phyloP scores from a whole-genome alignment of 1,140 invertebrate species.

The Sarcophaga peregrina region DNA sequence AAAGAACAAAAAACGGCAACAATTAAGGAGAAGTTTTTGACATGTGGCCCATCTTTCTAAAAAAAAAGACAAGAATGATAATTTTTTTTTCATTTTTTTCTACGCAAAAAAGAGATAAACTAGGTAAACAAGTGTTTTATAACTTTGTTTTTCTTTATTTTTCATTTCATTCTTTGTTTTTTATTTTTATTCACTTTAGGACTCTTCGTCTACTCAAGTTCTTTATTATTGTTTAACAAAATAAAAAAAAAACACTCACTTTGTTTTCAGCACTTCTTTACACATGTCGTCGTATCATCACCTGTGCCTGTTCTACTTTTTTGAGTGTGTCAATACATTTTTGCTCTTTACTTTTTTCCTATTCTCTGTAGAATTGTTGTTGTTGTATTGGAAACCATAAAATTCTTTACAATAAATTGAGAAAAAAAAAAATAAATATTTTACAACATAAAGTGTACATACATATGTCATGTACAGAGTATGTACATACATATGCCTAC shows the following conservation, averaged over 20 bases:
- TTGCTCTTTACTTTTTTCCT: not conserved
- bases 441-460: not conserved
- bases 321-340: constrained; percentile 2
- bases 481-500: not conserved
- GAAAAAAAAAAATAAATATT: not conserved
- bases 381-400: not conserved
- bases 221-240: too few relatives aligned
- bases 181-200: not conserved
- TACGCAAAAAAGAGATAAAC: not conserved
- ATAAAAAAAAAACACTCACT: too few relatives aligned
- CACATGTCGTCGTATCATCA: not conserved
- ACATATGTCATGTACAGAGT: not conserved
- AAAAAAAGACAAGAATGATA: not conserved
- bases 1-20: too few relatives aligned
- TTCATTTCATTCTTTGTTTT: not conserved
- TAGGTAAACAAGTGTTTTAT: not conserved
- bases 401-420: not conserved
- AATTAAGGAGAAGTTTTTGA: not conserved
- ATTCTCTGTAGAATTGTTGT: not conserved
- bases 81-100: not conserved
- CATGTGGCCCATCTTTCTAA: not conserved
- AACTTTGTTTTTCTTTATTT: not conserved
- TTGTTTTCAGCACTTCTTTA: not conserved
- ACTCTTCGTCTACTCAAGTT: too few relatives aligned
- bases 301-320: not conserved